Evolutionary conservation across 2,797 vertebrate species (phyloP).

Genomic region (Tragopan temminckii): DNA sequence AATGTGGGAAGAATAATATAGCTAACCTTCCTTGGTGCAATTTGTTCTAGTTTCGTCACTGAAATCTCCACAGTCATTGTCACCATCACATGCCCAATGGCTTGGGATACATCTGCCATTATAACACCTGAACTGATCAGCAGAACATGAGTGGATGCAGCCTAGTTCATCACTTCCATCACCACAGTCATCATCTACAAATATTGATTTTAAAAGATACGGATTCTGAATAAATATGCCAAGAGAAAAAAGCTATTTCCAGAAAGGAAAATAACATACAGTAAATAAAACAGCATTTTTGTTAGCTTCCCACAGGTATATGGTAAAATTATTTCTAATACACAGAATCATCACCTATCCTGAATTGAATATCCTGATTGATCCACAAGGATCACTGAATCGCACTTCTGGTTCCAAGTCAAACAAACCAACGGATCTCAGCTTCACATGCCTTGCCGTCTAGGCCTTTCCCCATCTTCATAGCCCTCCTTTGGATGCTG

Average conservation of each 20-base stretch:
- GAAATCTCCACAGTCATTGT: conserved; percentile 97
- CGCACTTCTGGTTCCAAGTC: too few species aligned
- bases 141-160: conserved; percentile 90
- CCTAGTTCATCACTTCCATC: conserved; percentile 93
- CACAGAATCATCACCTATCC: background rate
- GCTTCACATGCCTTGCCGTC: background rate
- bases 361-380: background rate
- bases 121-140: conserved; percentile 91
- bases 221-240: accelerated
- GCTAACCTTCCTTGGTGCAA: conserved; percentile 88
- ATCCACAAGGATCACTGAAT: background rate
- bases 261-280: accelerated
- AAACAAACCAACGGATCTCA: background rate
- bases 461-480: background rate
- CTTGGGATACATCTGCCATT: conserved; percentile 93
- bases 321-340: background rate
- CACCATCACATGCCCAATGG: conserved; percentile 96
- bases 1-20: accelerated
- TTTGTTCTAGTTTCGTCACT: conserved; percentile 91
- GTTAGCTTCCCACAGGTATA: background rate
- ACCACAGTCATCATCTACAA: conserved; percentile 95
- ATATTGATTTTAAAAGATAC: background rate
- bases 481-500: background rate
- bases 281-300: background rate
- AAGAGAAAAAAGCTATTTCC: background rate